phyloP scores from a whole-genome alignment of 2,797 vertebrate genomes.

The Notolabrus celidotus region DNA sequence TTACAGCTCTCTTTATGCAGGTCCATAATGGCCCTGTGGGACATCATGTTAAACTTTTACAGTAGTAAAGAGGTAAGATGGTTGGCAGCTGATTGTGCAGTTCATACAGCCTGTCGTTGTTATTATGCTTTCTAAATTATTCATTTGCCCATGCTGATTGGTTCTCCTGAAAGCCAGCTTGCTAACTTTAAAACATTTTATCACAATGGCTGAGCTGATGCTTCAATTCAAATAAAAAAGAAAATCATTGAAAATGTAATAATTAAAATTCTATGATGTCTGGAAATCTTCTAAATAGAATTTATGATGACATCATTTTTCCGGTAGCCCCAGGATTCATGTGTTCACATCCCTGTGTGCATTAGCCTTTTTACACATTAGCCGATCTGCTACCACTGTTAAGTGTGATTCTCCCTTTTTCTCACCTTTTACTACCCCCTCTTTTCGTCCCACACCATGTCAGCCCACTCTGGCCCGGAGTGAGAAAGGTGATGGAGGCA shows the following conservation, averaged over 20 bases:
- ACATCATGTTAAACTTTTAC: slow-evolving; percentile 40
- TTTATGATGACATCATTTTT: slow-evolving; percentile 49
- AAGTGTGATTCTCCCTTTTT: slow-evolving; percentile 75
- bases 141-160: slow-evolving; percentile 28
- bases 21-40: slow-evolving; percentile 48
- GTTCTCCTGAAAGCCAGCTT: slow-evolving; percentile 10
- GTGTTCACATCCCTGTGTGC: slow-evolving; percentile 32
- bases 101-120: slow-evolving; percentile 28
- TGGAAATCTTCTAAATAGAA: slow-evolving; percentile 34
- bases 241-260: too few relatives aligned
- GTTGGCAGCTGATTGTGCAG: slow-evolving; percentile 31
- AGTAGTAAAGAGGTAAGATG: slow-evolving; percentile 42
- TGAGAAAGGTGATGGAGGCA: slow-evolving; percentile 30
- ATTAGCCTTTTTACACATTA: slow-evolving; percentile 75
- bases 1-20: slow-evolving; percentile 59
- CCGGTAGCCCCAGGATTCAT: slow-evolving; percentile 60
- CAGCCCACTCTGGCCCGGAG: slow-evolving; percentile 48
- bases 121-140: slow-evolving; percentile 34
- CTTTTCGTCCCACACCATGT: slow-evolving; percentile 43
- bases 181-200: slow-evolving; percentile 8
- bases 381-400: slow-evolving; percentile 67
- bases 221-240: background rate
- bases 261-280: background rate
- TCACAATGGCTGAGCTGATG: slow-evolving; percentile 15
- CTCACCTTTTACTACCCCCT: slow-evolving; percentile 62